Base-by-base conservation (phyloP, 92 coral and sea anemone genomes). In the Actinostola sp. region DNA sequence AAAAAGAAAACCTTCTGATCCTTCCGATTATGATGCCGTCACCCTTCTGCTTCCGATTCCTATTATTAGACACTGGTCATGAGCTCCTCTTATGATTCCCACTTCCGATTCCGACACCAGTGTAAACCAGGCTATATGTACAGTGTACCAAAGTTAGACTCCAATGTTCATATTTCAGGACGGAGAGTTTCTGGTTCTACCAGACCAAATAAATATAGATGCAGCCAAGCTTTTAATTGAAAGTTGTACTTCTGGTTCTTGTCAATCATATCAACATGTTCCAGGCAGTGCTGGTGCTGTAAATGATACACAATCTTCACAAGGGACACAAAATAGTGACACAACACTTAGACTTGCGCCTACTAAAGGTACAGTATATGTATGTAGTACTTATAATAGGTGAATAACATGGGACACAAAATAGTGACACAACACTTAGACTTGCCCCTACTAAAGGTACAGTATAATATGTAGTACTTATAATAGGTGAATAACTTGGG, bases 151-250 rank as follows among this genome's bases (percentile, higher is more conserved):
- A n/a, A n/a, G n/a, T n/a, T n/a, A n/a, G n/a, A n/a, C n/a, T n/a
- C n/a, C n/a, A n/a, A n/a, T n/a, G n/a, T n/a, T n/a, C 14, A 49
- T 49, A 8, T 49, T 54, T 24, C 7, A 93, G 98, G 81, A 88
- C 30, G 97, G 87, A 13, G 98, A 88, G 5, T 93, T 93, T 72
- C 80, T 93, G 19, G 89, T 84, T 15, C 81, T 93, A 52, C 98
- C 98, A 16, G 79, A 77, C 14, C 61, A 42, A 28, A 65, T 80
- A 21, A 57, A 59, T 24, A 71, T 93, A 9, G 81, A 85, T 49
- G 85, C 78, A 26, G 85, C 91, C 11, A 89, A 82, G 53, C 51
- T 84, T 9, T 74, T 93, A 43, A 61, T 93, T n/a, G 56, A 70
- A 26, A 44, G n/a, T 19, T 25, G n/a, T 39, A 44, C 38, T 25